Evolutionary conservation across 2,113 vertebrate species (phyloP).

Genomic region (Atlantisia rogersi): DNA sequence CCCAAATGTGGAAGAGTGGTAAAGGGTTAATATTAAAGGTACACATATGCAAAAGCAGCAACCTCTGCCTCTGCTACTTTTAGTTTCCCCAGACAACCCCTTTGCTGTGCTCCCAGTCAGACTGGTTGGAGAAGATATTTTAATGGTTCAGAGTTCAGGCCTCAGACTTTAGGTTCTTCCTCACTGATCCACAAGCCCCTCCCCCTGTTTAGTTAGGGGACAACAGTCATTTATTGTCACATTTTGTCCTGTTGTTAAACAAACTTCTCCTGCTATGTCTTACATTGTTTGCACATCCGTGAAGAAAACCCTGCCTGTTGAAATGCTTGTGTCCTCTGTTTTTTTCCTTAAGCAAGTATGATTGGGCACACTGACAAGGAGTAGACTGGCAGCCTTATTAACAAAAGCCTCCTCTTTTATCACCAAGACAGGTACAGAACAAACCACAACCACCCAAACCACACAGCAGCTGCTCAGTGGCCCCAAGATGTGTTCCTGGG

Average conservation of each 20-base stretch:
- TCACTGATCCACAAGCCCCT: neutral
- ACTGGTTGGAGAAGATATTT: constrained; percentile 39
- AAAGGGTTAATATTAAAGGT: neutral
- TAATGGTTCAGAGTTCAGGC: neutral
- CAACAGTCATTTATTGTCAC: neutral
- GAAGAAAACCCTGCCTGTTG: neutral
- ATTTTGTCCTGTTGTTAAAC: neutral
- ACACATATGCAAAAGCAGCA: neutral
- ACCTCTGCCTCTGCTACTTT: neutral
- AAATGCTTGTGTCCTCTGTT: neutral
- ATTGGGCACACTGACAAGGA: neutral
- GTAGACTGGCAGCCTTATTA: neutral
- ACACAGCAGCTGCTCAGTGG: neutral
- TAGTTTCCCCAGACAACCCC: neutral
- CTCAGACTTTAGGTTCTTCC: neutral
- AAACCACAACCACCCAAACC: neutral
- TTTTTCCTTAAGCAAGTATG: neutral
- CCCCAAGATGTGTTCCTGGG: neutral
- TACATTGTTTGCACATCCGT: neutral
- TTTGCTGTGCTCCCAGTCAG: neutral
- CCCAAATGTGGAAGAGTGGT: neutral
- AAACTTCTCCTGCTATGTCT: neutral
- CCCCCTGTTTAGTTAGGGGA: neutral
- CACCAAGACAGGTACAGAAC: neutral
- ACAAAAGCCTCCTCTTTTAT: neutral